Evolutionary conservation across 2,888 invertebrate genomes (phyloP).

Genomic region (Cephus rjabovi): DNA sequence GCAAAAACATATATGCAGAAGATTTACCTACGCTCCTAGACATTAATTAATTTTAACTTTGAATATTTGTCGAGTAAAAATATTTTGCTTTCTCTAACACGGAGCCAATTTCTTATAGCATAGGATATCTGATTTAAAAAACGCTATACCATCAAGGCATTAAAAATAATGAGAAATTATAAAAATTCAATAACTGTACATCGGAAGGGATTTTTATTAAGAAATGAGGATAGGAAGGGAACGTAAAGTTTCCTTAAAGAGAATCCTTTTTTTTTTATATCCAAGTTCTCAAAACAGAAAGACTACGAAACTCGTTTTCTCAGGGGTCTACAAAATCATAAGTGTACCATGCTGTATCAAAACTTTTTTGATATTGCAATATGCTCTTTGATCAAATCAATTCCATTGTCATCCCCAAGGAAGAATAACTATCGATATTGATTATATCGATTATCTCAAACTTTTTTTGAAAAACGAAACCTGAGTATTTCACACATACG

Average conservation of each 20-base stretch:
- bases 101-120: not conserved
- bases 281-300: not conserved
- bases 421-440: not conserved
- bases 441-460: too few species aligned
- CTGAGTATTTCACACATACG: too few species aligned
- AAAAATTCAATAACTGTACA: too few species aligned
- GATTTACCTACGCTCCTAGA: not conserved
- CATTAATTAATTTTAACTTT: not conserved
- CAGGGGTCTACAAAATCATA: not conserved
- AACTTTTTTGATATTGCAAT: not conserved
- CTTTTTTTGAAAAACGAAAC: too few species aligned
- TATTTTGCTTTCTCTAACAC: not conserved
- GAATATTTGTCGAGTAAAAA: not conserved
- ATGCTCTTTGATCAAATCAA: not conserved
- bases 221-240: too few species aligned
- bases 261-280: not conserved
- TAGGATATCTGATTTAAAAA: not conserved
- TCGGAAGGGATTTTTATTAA: too few species aligned
- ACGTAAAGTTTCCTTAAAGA: not conserved
- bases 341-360: not conserved
- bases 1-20: not conserved
- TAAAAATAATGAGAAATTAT: not conserved
- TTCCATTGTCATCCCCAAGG: not conserved
- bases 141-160: not conserved
- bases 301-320: not conserved